Evolutionary conservation across 37 sponge, comb jelly and placozoan species (phyloP), one percentile per base, ranked within the genome.

Genomic region (Haliclona indistincta): DNA sequence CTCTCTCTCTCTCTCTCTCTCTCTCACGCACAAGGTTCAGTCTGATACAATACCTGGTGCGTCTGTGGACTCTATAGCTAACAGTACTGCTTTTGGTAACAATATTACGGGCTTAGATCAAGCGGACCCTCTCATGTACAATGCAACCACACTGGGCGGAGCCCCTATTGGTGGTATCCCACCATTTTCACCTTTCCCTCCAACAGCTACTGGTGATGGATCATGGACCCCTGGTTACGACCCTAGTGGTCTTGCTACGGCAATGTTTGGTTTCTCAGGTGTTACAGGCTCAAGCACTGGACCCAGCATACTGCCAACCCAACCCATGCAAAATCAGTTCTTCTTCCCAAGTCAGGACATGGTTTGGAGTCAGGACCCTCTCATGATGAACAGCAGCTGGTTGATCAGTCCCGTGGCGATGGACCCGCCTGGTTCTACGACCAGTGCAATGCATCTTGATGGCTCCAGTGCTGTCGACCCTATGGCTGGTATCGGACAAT

Each of bases 311-410:
- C 43, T 74, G 67, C 33, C 75, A 32, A 58, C 47, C 43, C 84
- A 84, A 63, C 60, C 52, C 33, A 30, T 79, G 6, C 74, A 64
- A 49, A 75, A 61, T 70, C 62, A 25, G 52, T 84, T 76, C 39
- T 84, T 77, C 22, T 78, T 86, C 43, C 73, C 73, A 7, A 52
- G 49, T 17, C 20, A 38, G 26, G 49, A 77, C 11, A 22, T n/a
- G 30, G 79, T 86, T 43, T 86, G 86, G 86, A 52, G 61, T 54
- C 86, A 86, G 44, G 86, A 86, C 51, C 66, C 78, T 20, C 84
- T 83, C 37, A 41, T 83, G 84, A 56, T 76, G 53, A 56, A 56
- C 33, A 68, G 51, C 25, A 63, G 43, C 25, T 63, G 51, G 32
- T 23, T 79, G 25, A 29, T 86, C 55, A 73, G 65, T 42, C 73